phyloP scores from a whole-genome alignment of 1,140 invertebrate genomes.

The Drosophila murphyi region DNA sequence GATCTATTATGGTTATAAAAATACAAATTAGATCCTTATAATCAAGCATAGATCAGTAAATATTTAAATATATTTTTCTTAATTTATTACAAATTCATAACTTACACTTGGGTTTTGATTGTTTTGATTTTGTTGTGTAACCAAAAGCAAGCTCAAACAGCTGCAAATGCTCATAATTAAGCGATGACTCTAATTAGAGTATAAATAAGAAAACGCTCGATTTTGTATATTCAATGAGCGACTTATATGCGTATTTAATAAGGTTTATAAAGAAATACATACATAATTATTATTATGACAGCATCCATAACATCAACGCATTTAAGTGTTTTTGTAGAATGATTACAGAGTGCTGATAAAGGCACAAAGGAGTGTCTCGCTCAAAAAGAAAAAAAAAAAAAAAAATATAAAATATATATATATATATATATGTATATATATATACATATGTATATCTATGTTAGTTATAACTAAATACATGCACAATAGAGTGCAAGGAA shows the following conservation, averaged over 20 bases:
- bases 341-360: slow-evolving; percentile 51
- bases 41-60: too few relatives aligned
- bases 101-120: too few relatives aligned
- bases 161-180: slow-evolving; percentile 12
- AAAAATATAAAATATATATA: too few relatives aligned
- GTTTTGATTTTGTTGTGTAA: slow-evolving; percentile 1
- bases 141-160: slow-evolving; percentile 5
- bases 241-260: background rate
- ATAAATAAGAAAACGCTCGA: slow-evolving; percentile 30
- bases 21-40: too few relatives aligned
- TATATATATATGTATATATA: slow-evolving; percentile 4
- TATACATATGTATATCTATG: slow-evolving; percentile 6
- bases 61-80: too few relatives aligned
- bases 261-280: slow-evolving; percentile 4
- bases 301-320: background rate
- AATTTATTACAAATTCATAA: too few relatives aligned
- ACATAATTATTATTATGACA: slow-evolving; percentile 5
- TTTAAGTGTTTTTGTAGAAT: slow-evolving; percentile 6
- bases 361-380: slow-evolving; percentile 40
- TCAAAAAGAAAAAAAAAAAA: background rate
- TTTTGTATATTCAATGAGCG: background rate
- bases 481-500: slow-evolving; percentile 25
- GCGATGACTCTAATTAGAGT: slow-evolving; percentile 29
- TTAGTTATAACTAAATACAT: too few relatives aligned
- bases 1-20: too few relatives aligned